Evolutionary conservation across 2,888 invertebrate species (phyloP), one percentile per base, ranked within the genome.

Genomic region (Barypeithes pellucidus): DNA sequence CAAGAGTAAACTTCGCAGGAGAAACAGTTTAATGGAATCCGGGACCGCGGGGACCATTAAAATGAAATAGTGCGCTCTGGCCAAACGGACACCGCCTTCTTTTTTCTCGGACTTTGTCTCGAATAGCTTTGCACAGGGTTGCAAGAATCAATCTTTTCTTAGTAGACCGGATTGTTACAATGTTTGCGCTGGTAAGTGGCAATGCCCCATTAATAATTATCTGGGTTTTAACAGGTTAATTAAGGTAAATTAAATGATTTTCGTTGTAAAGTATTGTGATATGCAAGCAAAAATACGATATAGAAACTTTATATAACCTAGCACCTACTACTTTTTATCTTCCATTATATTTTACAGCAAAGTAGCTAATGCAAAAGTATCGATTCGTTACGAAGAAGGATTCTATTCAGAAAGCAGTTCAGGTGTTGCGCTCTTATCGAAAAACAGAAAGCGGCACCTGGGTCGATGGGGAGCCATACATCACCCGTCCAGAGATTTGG

Each of bases 1-100:
- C 85, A 85, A 85, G 85, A 85, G 85, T 86, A 86, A 86, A 85
- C 86, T 85, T 85, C 82, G 84, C 84, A 83, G 83, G 86, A 86
- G 86, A 86, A 87, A 87, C 87, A 87, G 87, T 88, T 87, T 88
- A 88, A 88, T 88, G 88, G 88, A 88, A 88, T 88, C 87, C 86
- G 84, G 87, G 86, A 84, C 85, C 87, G 85, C 84, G 84, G 88
- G 87, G 87, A 86, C 88, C 88, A 88, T 88, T 88, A 88, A 88
- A 88, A 88, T 88, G 88, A 88, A 88, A 88, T 88, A 88, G 84
- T 86, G 81, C 81, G 79, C 81, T 80, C 81, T 79, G 80, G 80
- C 80, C 79, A 81, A 80, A 80, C 77, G 77, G 78, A 79, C 77
- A 78, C 77, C 76, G 76, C 76, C 68, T 75, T 61, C 75, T 68